Base-by-base conservation (phyloP, 1,140 invertebrate genomes). In the Aphelinus atriplicis region DNA sequence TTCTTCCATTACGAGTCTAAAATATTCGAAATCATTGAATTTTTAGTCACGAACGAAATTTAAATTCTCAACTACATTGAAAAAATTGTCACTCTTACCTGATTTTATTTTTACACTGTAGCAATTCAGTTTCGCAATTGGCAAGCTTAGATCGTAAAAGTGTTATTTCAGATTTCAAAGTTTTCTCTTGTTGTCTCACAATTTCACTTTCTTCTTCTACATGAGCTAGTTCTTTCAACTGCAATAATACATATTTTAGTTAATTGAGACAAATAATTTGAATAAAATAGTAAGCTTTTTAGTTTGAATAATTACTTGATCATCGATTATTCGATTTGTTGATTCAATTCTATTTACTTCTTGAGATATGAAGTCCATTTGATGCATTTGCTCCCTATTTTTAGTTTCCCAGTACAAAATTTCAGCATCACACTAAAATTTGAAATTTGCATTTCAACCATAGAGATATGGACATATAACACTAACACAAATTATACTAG, bases 31-130 rank as follows among this genome's bases (percentile, higher is more conserved):
- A 73, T 64, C 43, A 53, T 53, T 53, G 9, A 53, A 53, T 6
- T 53, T 53, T 53, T 0, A 53, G 4, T 9, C 9, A 53, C 4
- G 9, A 9, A 53, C 51, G 9, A 0, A 53, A 6, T 9, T 53
- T 53, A 6, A 53, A 53, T 6, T 53, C 9, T 53, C 4, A 53
- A 6, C 51, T 9, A 26, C 77, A 26, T 26, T 26, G 26, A 26
- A 26, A 26, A 75, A 26, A 26, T 71, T 55, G 48, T 66, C 6
- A 70, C 0, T 69, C 75, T 83, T 91, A 92, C 86, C 94, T 91
- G 78, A 95, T 96, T 88, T 95, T 95, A 83, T 94, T 96, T 89
- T 95, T 95, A 85, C 95, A 96, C 78, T 96, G 94, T 73, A 95
- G 84, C 66, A 97, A 85, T 86, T 97, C 95, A 0, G 94, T 95